These are phyloP conservation scores for Tribolium freemani DNA, from an alignment of 2,888 invertebrate genomes.

Conservation along the genomic window DNA sequence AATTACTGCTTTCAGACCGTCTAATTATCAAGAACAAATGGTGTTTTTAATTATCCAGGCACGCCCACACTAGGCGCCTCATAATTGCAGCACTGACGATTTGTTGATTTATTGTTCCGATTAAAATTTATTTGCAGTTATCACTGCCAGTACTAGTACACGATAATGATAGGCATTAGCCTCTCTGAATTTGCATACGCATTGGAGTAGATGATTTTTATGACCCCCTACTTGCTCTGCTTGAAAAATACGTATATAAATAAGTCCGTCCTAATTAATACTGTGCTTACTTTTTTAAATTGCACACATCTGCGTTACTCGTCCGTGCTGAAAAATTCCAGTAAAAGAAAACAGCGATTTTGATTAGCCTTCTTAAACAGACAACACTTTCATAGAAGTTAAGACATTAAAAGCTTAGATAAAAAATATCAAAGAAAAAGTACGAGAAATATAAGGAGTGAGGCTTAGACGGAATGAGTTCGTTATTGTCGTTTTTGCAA, in stretches of 20 bases:
- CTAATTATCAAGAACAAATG: conserved; percentile 5
- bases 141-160: neutral
- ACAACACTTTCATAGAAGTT: conserved; percentile 13
- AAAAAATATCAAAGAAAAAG: conserved; percentile 24
- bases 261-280: neutral
- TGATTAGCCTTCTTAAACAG: conserved; percentile 19
- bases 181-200: neutral
- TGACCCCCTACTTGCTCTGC: neutral
- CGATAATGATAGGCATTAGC: neutral
- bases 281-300: neutral
- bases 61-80: conserved; percentile 5
- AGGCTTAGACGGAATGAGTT: conserved; percentile 23
- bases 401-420: conserved; percentile 17
- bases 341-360: neutral
- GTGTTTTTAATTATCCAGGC: neutral
- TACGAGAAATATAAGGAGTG: neutral
- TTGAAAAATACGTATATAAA: neutral
- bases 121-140: conserved; percentile 8
- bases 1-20: neutral
- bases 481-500: conserved; percentile 19
- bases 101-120: conserved; percentile 6
- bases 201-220: neutral
- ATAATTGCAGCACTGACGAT: neutral
- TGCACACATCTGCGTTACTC: neutral
- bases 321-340: neutral